Base-by-base conservation (phyloP, 2,888 invertebrate species). In the Altica lythri region DNA sequence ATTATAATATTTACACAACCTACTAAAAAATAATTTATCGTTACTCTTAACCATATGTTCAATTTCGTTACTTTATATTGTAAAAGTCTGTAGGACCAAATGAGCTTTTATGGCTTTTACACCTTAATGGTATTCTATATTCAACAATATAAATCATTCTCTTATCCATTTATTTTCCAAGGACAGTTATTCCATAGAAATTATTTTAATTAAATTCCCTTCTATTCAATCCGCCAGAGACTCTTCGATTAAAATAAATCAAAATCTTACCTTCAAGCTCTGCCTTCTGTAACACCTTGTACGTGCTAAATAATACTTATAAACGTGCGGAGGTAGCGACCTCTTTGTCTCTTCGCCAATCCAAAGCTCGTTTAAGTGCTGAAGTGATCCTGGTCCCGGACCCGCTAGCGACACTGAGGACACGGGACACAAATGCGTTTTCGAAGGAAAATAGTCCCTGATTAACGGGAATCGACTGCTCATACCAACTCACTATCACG, bases 271-370 rank as follows among this genome's bases (percentile, higher is more conserved):
- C 76, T 72, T 70, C 14, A 76, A 62, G 60, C 77, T 77, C 62
- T 77, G 75, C 55, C 76, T 65, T 13, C 76, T 67, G 63, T 76
- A 77, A 52, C 72, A 74, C 57, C 72, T 67, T 19, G 75, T 76
- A 52, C 75, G 63, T 42, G 81, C 81, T 68, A 83, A 79, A 72
- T 86, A 86, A 74, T 86, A 86, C 71, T 84, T 83, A 74, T 83
- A 84, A 68, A 86, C 83, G 69, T 86, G 84, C 2, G 81, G 79
- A 8, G 86, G 86, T 69, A 86, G 72, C 5, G 81, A 77, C 32
- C 80, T 78, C 62, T 81, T 82, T 43, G 86, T 86, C 72, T 86
- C 85, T 72, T 84, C 82, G 44, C 86, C 86, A 70, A 86, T 85
- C 86, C 86, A 86, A 58, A 74, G 72, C 57, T 75, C 72, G 44